phyloP scores from a whole-genome alignment of 2,888 invertebrate genomes.

The Harpalus rufipes region DNA sequence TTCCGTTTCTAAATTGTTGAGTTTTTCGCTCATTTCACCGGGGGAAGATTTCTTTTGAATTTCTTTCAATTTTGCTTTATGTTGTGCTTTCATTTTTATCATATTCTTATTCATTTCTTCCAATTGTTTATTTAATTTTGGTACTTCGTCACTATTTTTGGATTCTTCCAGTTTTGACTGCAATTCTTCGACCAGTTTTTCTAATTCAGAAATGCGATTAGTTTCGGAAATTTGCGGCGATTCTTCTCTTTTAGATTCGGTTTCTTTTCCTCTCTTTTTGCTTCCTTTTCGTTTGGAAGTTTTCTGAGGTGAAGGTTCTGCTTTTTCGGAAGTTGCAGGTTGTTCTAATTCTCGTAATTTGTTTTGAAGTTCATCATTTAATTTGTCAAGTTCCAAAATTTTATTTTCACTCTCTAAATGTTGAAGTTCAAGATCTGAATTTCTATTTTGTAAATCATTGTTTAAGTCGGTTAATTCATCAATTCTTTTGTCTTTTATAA shows the following conservation, averaged over 20 bases:
- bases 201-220: slow-evolving; percentile 71
- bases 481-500: slow-evolving; percentile 80
- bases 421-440: slow-evolving; percentile 66
- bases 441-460: slow-evolving; percentile 69
- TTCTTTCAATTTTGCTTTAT: slow-evolving; percentile 86
- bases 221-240: slow-evolving; percentile 75
- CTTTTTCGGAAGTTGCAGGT: slow-evolving; percentile 48
- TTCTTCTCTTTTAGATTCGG: slow-evolving; percentile 76
- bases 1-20: slow-evolving; percentile 82
- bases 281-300: slow-evolving; percentile 65
- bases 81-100: slow-evolving; percentile 86
- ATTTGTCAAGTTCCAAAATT: slow-evolving; percentile 71
- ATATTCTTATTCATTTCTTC: slow-evolving; percentile 87
- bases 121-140: slow-evolving; percentile 84
- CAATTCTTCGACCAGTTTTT: slow-evolving; percentile 71
- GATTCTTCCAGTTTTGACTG: slow-evolving; percentile 69
- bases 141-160: slow-evolving; percentile 74
- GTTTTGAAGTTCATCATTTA: slow-evolving; percentile 62
- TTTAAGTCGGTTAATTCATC: slow-evolving; percentile 80
- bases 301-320: slow-evolving; percentile 63
- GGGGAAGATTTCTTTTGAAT: slow-evolving; percentile 86
- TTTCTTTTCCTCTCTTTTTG: slow-evolving; percentile 79
- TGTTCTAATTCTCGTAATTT: slow-evolving; percentile 60
- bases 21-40: slow-evolving; percentile 84
- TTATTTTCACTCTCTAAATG: slow-evolving; percentile 71